Percentiles rank a stretch among this genome's conserved stretches.
These are phyloP conservation scores for Eriosoma lanigerum DNA, from an alignment of 1,140 invertebrate species.

Conservation along the genomic window DNA sequence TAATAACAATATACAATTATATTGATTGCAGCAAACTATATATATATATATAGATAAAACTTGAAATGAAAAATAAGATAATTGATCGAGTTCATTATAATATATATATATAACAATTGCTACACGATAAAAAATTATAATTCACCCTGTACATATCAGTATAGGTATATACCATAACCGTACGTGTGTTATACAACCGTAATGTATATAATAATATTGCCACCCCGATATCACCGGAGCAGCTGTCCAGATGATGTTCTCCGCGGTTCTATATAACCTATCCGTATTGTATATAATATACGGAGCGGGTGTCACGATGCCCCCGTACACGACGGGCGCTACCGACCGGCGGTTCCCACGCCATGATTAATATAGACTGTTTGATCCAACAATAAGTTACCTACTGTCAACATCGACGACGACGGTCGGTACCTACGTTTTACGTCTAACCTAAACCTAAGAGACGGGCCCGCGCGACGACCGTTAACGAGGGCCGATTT, in stretches of 20 bases:
- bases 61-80: too few relatives aligned
- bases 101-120: too few relatives aligned
- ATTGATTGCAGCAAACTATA: too few relatives aligned
- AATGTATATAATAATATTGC: background rate
- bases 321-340: background rate
- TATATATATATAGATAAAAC: too few relatives aligned
- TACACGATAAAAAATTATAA: too few relatives aligned
- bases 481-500: conserved; percentile 50
- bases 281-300: background rate
- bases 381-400: conserved; percentile 52
- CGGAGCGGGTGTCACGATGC: background rate
- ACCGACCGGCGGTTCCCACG: conserved; percentile 44
- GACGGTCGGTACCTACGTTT: too few relatives aligned
- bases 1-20: too few relatives aligned
- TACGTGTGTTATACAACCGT: background rate
- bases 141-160: background rate
- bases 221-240: too few relatives aligned
- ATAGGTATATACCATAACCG: background rate
- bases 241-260: too few relatives aligned
- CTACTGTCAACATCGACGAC: conserved; percentile 30
- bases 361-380: conserved; percentile 51
- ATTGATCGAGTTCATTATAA: too few relatives aligned
- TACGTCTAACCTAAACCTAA: too few relatives aligned
- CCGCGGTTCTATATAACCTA: too few relatives aligned
- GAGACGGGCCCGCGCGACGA: background rate